phyloP scores from a whole-genome alignment of 2,113 vertebrate species.

The Puma concolor region DNA sequence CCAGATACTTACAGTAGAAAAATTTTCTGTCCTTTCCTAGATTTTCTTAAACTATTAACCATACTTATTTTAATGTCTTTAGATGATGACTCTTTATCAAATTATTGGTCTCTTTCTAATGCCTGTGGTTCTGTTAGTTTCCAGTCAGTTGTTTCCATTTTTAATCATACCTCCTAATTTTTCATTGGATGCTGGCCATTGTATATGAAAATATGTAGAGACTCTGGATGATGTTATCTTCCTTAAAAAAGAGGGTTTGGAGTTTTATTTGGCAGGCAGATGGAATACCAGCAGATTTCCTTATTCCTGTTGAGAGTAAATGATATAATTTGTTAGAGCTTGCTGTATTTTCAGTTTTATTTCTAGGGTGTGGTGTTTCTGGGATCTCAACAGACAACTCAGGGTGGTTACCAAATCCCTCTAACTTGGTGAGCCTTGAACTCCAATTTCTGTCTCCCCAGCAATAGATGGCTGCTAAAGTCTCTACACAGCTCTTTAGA shows the following conservation, averaged over 20 bases:
- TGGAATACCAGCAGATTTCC: background rate
- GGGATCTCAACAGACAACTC: background rate
- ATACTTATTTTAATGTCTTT: constrained; percentile 23
- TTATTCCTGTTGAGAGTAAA: background rate
- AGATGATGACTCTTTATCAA: background rate
- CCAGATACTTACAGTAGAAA: background rate
- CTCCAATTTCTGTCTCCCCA: background rate
- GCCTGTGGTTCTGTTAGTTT: background rate
- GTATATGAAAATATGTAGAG: background rate
- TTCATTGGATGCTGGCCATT: background rate
- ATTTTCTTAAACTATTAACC: background rate
- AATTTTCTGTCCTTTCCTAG: background rate
- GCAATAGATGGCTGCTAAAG: background rate
- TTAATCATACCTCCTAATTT: background rate
- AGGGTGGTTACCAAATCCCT: background rate
- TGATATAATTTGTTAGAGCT: background rate
- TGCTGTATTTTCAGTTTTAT: background rate
- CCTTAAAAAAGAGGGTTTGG: background rate
- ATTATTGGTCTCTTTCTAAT: background rate
- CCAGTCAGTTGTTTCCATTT: background rate
- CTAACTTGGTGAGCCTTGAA: background rate
- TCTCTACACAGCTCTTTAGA: background rate
- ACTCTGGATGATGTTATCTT: background rate
- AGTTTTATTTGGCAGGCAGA: background rate
- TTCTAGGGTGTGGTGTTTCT: background rate